These are phyloP conservation scores for Hypanus sabinus DNA, from an alignment of 2,113 vertebrate genomes.

Conservation along the genomic window DNA sequence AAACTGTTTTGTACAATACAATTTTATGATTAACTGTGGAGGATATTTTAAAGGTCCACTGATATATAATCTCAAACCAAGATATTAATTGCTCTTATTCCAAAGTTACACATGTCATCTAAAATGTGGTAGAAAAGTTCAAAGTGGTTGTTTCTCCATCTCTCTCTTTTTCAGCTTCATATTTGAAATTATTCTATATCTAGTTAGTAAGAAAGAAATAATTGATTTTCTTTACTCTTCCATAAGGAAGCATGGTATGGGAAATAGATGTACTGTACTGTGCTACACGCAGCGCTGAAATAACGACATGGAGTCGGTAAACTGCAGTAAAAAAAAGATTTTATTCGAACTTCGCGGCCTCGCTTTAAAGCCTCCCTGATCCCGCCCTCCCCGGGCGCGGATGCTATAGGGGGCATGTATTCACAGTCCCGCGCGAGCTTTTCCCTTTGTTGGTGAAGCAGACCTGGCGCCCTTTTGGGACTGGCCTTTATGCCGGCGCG, in stretches of 20 bases:
- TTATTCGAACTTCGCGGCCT: too few relatives aligned
- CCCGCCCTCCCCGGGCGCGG: too few relatives aligned
- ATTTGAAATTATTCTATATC: not conserved
- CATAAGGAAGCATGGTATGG: not conserved
- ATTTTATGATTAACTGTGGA: not conserved
- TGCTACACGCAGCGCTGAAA: too few relatives aligned
- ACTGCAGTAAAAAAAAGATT: too few relatives aligned
- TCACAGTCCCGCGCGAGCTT: too few relatives aligned
- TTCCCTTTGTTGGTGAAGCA: too few relatives aligned
- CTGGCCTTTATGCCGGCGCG: too few relatives aligned
- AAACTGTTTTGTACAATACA: not conserved
- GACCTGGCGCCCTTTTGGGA: too few relatives aligned
- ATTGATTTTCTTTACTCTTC: not conserved
- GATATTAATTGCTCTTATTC: not conserved
- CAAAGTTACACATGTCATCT: not conserved
- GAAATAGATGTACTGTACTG: too few relatives aligned
- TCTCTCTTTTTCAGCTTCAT: not conserved
- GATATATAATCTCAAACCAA: not conserved
- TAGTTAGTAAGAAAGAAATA: not conserved
- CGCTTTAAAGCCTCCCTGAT: too few relatives aligned
- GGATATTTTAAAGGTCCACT: not conserved
- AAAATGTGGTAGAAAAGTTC: not conserved
- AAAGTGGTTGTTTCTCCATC: not conserved
- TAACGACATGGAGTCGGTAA: too few relatives aligned
- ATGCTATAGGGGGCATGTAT: too few relatives aligned